Evolutionary conservation across 1,140 invertebrate species (phyloP), one percentile per base, ranked within the genome.

Genomic region (Myzus persicae): DNA sequence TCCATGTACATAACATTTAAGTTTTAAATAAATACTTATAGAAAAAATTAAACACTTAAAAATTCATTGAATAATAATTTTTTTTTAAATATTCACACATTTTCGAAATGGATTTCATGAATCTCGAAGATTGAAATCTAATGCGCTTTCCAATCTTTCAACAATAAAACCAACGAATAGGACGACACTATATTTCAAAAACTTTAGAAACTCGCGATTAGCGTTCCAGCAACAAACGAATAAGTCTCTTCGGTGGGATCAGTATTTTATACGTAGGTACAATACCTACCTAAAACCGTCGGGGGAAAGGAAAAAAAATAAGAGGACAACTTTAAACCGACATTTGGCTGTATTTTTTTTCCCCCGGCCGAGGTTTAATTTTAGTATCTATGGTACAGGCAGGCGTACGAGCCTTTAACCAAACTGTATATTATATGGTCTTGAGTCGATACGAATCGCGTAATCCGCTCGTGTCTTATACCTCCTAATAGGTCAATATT

Each of bases 401-500:
- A 44, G n/a, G n/a, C n/a, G 31, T 31, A 76, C 31, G 20, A 48
- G 18, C 87, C 26, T 31, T 51, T 22, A 22, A 87, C 31, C n/a
- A 48, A 18, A 88, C n/a, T n/a, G 42, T 48, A 76, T 76, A 67
- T 67, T 67, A n/a, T n/a, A 20, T 40, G n/a, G 84, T 46, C 18
- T 48, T 51, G 36, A 48, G 44, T 88, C 6, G 46, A 88, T 36
- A 48, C 31, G 46, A 46, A 88, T 48, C 44, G 31, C 31, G 87
- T 88, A 88, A 88, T 48, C 87, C 44, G 8, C n/a, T 11, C 9
- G 44, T 51, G n/a, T 76, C 31, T 76, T 76, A 18, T 48, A 48
- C n/a, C 44, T 85, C n/a, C n/a, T 85, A 48, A 88, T 48, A 88
- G 87, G 87, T 51, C 87, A 88, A 88, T 51, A 88, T 51, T n/a